Evolutionary conservation across 1,140 invertebrate species (phyloP).

Genomic region (Drosophila orosa): DNA sequence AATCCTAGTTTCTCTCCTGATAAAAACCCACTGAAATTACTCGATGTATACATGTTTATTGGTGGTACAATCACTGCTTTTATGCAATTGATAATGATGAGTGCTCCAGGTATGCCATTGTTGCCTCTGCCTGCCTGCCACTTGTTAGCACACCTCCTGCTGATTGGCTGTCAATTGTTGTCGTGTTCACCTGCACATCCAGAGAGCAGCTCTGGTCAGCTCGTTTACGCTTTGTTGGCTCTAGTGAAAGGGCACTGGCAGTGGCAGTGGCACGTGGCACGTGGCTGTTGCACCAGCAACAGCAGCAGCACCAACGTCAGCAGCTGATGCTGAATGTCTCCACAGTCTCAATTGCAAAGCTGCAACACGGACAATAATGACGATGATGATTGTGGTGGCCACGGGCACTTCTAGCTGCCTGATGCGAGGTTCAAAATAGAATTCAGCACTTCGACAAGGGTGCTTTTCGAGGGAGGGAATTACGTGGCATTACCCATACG

Average conservation of each 20-base stretch:
- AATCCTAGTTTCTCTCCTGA: neutral
- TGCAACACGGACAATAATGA: conserved; percentile 26
- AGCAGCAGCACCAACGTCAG: conserved; percentile 14
- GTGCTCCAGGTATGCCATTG: neutral
- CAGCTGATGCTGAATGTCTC: conserved; percentile 7
- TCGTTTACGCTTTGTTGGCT: conserved; percentile 12
- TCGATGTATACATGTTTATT: neutral
- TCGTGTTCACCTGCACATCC: conserved; percentile 5
- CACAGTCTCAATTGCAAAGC: conserved; percentile 19
- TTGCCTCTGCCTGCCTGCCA: neutral
- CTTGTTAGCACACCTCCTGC: neutral
- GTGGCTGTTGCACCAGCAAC: conserved; percentile 2
- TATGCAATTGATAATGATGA: conserved; percentile 4
- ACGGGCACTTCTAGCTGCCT: conserved; percentile 8
- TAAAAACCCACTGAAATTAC: neutral
- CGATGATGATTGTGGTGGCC: neutral
- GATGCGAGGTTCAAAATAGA: conserved; percentile 26
- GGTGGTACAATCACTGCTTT: neutral
- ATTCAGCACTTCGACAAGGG: conserved; percentile 19
- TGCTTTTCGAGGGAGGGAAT: too few species aligned
- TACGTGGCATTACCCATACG: conserved; percentile 61
- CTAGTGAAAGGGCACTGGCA: conserved; percentile 8
- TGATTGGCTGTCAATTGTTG: conserved; percentile 21
- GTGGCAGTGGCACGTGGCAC: conserved; percentile 22
- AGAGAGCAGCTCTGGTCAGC: neutral